Percentiles rank a stretch among this genome's conserved stretches.
phyloP scores from a whole-genome alignment of 2,797 vertebrate genomes.

The Myotis pilosus region DNA sequence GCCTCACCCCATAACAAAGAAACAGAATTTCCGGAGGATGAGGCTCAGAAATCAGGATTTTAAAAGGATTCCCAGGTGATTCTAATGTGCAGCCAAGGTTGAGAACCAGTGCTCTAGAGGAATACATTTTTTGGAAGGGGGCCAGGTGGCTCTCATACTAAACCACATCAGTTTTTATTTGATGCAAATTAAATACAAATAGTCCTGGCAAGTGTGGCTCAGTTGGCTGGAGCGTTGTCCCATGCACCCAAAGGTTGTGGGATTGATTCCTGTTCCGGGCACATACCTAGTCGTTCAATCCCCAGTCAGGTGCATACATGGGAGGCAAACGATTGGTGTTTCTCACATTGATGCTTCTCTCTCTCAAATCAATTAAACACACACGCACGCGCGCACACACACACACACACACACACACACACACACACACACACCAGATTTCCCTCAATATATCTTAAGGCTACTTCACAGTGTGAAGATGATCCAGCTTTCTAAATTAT shows the following conservation, averaged over 20 bases:
- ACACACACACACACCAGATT: neutral
- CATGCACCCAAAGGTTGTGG: neutral
- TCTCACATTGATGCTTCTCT: neutral
- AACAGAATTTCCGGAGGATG: no score
- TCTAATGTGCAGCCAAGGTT: no score
- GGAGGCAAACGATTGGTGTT: neutral
- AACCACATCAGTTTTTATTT: neutral
- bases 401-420: neutral
- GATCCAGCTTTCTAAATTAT: neutral
- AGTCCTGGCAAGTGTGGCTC: neutral
- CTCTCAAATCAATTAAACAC: neutral
- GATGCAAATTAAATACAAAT: neutral
- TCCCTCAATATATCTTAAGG: neutral
- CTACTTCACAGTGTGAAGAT: neutral
- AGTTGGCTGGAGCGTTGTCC: neutral
- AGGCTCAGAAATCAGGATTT: no score
- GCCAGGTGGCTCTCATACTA: neutral
- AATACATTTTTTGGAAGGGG: neutral
- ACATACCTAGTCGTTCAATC: neutral
- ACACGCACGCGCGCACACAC: no score
- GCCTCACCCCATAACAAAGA: no score
- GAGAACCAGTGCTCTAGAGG: neutral
- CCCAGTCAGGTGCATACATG: no score
- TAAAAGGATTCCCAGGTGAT: no score
- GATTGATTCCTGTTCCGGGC: neutral